A percentile compares a stretch with the other conserved stretches of the same genome.
Evolutionary conservation across 92 coral and sea anemone genomes (phyloP).

Genomic region (Metridium senile): DNA sequence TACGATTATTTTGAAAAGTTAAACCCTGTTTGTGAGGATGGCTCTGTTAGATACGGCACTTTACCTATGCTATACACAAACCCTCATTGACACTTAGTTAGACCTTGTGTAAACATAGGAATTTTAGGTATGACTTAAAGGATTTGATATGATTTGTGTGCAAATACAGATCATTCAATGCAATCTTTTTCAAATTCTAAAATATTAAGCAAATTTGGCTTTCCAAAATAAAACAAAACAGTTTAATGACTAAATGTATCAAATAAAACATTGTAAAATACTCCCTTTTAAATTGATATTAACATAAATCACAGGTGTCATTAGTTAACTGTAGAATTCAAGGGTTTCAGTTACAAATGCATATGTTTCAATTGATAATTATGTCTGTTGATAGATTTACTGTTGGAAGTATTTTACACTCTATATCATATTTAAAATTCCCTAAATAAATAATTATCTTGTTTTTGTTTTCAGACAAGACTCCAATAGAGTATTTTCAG

Average conservation of each 20-base stretch:
- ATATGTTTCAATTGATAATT: background rate
- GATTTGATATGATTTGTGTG: constrained; percentile 10
- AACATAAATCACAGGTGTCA: background rate
- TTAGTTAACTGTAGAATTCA: background rate
- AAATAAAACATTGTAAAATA: background rate
- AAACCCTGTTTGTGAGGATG: background rate
- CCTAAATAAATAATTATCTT: background rate
- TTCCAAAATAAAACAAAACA: background rate
- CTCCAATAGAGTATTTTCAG: constrained; percentile 84
- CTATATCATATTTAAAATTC: background rate
- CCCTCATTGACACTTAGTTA: background rate
- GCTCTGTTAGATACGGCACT: background rate
- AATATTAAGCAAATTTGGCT: background rate
- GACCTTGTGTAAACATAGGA: constrained; percentile 6
- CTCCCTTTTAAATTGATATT: background rate
- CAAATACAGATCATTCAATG: background rate
- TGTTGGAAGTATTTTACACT: background rate
- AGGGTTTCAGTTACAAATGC: background rate
- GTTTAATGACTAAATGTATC: background rate
- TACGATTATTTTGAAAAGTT: background rate
- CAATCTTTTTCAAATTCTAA: background rate
- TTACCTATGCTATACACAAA: background rate
- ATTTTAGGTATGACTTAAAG: constrained; percentile 12
- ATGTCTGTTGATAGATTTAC: background rate
- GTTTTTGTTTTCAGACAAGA: constrained; percentile 61